Evolutionary conservation across 2,888 invertebrate genomes (phyloP).

Genomic region (Deilephila porcellus): DNA sequence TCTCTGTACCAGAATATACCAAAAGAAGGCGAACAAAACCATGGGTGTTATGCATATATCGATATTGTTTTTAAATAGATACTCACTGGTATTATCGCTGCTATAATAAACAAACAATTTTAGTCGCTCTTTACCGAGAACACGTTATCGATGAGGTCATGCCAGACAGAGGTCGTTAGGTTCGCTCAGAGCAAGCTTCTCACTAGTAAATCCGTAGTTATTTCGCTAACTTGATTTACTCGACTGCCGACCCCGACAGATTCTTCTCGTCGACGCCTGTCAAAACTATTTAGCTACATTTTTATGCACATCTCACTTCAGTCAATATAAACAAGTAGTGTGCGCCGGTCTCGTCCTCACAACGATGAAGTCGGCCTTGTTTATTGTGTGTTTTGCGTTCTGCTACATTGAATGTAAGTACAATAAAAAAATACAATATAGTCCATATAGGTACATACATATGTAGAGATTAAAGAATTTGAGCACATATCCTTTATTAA

Average conservation of each 20-base stretch:
- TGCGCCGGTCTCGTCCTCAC: conserved; percentile 41
- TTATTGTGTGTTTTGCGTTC: conserved; percentile 64
- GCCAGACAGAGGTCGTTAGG: conserved; percentile 60
- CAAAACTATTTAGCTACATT: conserved; percentile 31
- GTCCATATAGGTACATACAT: too few species aligned
- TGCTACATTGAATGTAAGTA: conserved; percentile 72
- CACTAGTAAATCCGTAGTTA: conserved; percentile 33
- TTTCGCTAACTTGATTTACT: conserved; percentile 38
- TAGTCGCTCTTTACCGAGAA: conserved; percentile 48
- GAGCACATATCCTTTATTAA: too few species aligned
- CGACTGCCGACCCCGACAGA: conserved; percentile 52
- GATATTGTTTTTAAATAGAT: conserved; percentile 20
- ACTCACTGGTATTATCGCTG: not conserved
- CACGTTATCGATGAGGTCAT: conserved; percentile 69
- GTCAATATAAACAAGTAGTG: conserved; percentile 37
- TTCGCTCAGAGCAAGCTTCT: conserved; percentile 37
- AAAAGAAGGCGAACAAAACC: not conserved
- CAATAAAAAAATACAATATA: not conserved
- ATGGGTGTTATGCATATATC: not conserved
- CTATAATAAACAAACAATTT: conserved; percentile 48
- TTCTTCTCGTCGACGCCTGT: conserved; percentile 40
- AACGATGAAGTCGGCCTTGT: conserved; percentile 63
- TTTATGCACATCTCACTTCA: conserved; percentile 41
- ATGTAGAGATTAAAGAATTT: not conserved
- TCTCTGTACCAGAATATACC: not conserved